Conservation (phyloP, 2,797 vertebrate species). For the Lateolabrax maculatus region DNA sequence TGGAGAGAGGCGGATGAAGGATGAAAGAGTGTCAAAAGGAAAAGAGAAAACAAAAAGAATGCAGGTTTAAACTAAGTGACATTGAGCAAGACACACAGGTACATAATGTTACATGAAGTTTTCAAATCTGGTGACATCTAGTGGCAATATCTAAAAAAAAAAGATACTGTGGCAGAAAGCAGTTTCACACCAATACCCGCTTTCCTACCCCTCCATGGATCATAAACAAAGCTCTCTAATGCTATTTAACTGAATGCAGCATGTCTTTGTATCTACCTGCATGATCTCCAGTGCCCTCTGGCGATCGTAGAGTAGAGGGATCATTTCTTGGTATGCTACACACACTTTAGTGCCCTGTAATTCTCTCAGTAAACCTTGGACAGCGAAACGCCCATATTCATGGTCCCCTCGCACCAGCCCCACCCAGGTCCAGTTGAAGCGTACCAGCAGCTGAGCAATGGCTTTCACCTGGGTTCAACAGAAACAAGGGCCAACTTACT, state of each 20-base stretch:
- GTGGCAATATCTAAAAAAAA: background rate
- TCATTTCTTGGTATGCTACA: slow-evolving; percentile 84
- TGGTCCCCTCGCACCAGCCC: slow-evolving; percentile 83
- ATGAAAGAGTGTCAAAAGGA: slow-evolving; percentile 4
- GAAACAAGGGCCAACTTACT: background rate
- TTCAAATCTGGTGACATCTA: background rate
- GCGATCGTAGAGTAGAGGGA: slow-evolving; percentile 80
- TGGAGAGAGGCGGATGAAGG: slow-evolving; percentile 6
- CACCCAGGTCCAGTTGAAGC: slow-evolving; percentile 85
- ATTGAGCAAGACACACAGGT: too few species aligned
- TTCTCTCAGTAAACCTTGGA: slow-evolving; percentile 82
- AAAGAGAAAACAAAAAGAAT: background rate
- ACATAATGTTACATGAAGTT: background rate
- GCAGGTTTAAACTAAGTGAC: background rate
- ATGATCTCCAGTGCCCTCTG: slow-evolving; percentile 79
- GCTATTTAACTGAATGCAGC: background rate
- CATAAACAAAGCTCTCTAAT: too few species aligned
- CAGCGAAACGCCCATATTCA: slow-evolving; percentile 84
- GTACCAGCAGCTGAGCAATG: slow-evolving; percentile 80
- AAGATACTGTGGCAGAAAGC: background rate
- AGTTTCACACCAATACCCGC: background rate
- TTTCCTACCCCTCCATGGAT: background rate
- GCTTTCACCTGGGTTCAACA: slow-evolving; percentile 79
- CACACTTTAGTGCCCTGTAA: slow-evolving; percentile 78
- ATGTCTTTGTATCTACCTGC: slow-evolving; percentile 53